These are phyloP conservation scores for Sapayoa aenigma DNA, from an alignment of 2,113 vertebrate genomes.

Conservation along the genomic window DNA sequence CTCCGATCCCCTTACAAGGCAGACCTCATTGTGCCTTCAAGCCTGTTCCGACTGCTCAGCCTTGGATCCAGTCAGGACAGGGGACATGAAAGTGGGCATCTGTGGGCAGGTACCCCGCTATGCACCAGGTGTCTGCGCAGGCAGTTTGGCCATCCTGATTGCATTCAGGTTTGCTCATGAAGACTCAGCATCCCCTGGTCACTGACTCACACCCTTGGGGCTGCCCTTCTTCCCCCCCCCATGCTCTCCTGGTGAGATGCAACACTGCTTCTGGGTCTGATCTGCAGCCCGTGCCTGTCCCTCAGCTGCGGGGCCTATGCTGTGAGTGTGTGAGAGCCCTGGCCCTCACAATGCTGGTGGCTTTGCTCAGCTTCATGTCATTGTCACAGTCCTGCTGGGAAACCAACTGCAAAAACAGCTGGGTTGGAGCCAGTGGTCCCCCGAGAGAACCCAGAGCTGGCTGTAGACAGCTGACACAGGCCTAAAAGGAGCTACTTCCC, in stretches of 20 bases:
- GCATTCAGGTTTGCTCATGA: rapidly evolving
- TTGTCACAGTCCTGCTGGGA: not conserved
- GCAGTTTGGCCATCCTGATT: not conserved
- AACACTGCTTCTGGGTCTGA: not conserved
- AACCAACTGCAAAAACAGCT: not conserved
- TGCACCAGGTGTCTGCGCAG: not conserved
- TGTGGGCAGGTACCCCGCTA: rapidly evolving
- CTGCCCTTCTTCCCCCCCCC: not conserved
- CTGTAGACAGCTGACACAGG: not conserved
- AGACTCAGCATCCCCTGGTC: not conserved
- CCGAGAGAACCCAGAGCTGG: not conserved
- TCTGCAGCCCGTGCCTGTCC: not conserved
- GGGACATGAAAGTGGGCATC: not conserved
- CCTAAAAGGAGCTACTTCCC: not conserved
- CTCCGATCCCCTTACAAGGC: not conserved
- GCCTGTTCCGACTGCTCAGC: not conserved
- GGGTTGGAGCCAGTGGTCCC: not conserved
- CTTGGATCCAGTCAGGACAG: not conserved
- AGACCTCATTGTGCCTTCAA: rapidly evolving
- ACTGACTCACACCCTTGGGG: rapidly evolving
- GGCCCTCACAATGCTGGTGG: rapidly evolving
- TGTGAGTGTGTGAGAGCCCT: rapidly evolving
- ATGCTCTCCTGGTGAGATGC: not conserved
- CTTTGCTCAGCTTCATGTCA: not conserved
- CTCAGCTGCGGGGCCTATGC: not conserved